Evolutionary conservation across 1,140 invertebrate species (phyloP).

Genomic region (Eubasilissa regina): DNA sequence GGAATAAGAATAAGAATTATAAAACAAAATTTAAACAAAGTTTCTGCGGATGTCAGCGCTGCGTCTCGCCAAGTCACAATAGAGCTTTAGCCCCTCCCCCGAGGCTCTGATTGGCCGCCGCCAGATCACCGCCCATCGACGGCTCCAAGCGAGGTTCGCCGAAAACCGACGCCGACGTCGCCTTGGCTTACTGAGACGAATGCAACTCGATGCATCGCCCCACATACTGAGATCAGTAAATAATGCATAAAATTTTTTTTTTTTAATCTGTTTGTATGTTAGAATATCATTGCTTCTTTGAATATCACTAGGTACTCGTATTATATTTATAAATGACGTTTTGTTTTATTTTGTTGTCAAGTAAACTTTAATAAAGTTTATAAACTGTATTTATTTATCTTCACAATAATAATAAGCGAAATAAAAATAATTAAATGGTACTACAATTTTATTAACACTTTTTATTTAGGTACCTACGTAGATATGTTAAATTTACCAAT

Average conservation of each 20-base stretch:
- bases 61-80: slow-evolving; percentile 35
- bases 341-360: too few relatives aligned
- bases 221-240: neutral
- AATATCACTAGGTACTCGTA: too few relatives aligned
- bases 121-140: slow-evolving; percentile 36
- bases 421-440: too few relatives aligned
- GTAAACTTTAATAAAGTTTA: too few relatives aligned
- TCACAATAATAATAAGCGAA: too few relatives aligned
- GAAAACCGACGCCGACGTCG: slow-evolving; percentile 15
- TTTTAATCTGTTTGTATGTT: neutral
- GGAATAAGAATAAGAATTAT: too few relatives aligned
- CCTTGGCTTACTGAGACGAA: slow-evolving; percentile 48
- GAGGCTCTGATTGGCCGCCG: slow-evolving; percentile 37
- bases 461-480: too few relatives aligned
- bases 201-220: neutral
- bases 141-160: slow-evolving; percentile 28
- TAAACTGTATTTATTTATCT: too few relatives aligned
- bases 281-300: too few relatives aligned
- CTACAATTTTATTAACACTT: too few relatives aligned
- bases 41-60: slow-evolving; percentile 1
- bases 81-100: slow-evolving; percentile 34
- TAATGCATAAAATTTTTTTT: neutral
- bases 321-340: too few relatives aligned
- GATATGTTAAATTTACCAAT: too few relatives aligned
- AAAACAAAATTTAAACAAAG: neutral